These are phyloP conservation scores for Macroramphosus scolopax DNA, from an alignment of 2,797 vertebrate genomes.

Conservation along the genomic window DNA sequence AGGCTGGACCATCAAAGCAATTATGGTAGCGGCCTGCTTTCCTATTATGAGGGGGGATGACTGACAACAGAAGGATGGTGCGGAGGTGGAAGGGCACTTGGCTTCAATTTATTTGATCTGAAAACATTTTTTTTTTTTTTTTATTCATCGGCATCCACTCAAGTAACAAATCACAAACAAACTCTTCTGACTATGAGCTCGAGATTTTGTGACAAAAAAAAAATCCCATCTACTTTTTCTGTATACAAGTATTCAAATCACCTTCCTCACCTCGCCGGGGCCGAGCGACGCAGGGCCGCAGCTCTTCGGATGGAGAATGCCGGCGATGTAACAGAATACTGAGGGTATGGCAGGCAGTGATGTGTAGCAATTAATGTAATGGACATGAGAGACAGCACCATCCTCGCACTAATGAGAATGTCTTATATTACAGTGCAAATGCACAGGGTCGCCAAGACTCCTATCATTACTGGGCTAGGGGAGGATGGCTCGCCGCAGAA, in stretches of 20 bases:
- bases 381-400: constrained; percentile 69
- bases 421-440: constrained; percentile 76
- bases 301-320: constrained; percentile 40
- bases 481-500: constrained; percentile 73
- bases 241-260: constrained; percentile 54
- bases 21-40: constrained; percentile 92
- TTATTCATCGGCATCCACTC: constrained; percentile 59
- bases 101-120: constrained; percentile 77
- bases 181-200: constrained; percentile 49
- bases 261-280: constrained; percentile 45
- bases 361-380: constrained; percentile 80
- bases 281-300: constrained; percentile 32
- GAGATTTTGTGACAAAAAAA: constrained; percentile 39
- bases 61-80: constrained; percentile 86
- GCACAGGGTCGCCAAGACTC: constrained; percentile 66
- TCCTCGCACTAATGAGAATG: constrained; percentile 70
- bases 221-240: constrained; percentile 36
- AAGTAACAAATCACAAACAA: constrained; percentile 69
- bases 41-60: constrained; percentile 94
- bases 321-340: constrained; percentile 64
- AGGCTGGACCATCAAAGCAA: constrained; percentile 99
- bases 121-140: constrained; percentile 68
- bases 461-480: constrained; percentile 70
- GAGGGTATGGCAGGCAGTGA: constrained; percentile 59
- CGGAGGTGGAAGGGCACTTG: constrained; percentile 71